These are phyloP conservation scores for Prunella strophiata DNA, from an alignment of 2,797 vertebrate species.

Conservation along the genomic window DNA sequence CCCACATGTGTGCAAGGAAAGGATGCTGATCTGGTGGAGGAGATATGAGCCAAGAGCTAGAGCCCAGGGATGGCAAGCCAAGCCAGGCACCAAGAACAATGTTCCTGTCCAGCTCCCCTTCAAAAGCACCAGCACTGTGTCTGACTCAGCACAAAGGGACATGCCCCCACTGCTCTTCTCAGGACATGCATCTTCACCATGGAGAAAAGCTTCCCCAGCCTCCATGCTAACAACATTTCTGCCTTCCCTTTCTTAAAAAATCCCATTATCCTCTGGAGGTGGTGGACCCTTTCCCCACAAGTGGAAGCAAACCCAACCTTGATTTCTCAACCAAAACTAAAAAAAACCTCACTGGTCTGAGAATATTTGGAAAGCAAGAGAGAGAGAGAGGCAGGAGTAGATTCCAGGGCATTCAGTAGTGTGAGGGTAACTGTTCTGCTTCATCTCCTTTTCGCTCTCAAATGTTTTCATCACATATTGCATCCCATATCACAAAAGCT, in stretches of 20 bases:
- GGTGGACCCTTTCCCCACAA: not conserved
- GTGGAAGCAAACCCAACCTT: not conserved
- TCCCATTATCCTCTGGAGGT: not conserved
- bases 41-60: not conserved
- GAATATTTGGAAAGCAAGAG: not conserved
- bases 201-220: not conserved
- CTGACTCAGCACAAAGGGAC: not conserved
- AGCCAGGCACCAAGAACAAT: not conserved
- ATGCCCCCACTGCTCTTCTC: not conserved
- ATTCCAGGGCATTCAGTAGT: not conserved
- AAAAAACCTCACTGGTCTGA: accelerated
- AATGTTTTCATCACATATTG: not conserved
- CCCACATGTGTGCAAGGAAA: not conserved
- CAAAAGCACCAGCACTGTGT: not conserved
- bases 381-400: not conserved
- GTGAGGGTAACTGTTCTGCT: not conserved
- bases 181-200: not conserved
- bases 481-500: not conserved
- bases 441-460: not conserved
- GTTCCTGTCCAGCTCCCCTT: not conserved
- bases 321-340: not conserved
- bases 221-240: not conserved
- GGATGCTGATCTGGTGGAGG: not conserved
- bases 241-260: not conserved
- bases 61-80: not conserved